Evolutionary conservation across 2,113 vertebrate species (phyloP), one percentile per base, ranked within the genome.

Genomic region (Sturnus vulgaris): DNA sequence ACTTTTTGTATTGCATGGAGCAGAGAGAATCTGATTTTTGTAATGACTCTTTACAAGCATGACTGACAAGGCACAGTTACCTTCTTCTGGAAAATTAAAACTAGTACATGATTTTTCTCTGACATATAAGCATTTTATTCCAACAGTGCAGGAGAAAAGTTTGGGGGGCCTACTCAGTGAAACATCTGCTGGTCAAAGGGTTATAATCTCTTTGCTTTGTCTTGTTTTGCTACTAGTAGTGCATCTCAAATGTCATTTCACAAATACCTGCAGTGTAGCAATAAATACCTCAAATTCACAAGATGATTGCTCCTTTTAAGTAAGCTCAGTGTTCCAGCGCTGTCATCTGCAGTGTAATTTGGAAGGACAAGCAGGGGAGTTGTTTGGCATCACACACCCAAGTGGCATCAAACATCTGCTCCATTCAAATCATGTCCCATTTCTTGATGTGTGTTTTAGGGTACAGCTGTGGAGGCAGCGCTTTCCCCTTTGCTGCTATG

Each of bases 81-180:
- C 61, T 94, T 93, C 35, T 44, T 81, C 59, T 71, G 60, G 31
- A 83, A 84, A 47, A 70, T 71, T 35, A 71, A 94, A 95, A 95
- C 25, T 47, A 61, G 23, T 25, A 39, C 12, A 15, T 46, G 2
- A 7, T 44, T 69, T 66, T 71, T 53, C 60, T 86, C 68, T 84
- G 22, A 55, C 22, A 18, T 30, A 37, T 4, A 44, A 5, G 7
- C 23, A 28, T 81, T 69, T 83, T 22, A 59, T 15, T 50, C 11
- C 19, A 76, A 9, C n/a, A 88, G 4, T 37, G 15, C 69, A 33
- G 82, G 4, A 81, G 23, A 56, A 64, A 42, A 49, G 27, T 33
- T 49, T 33, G 8, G 39, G 37, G 31, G 9, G 6, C 11, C 33
- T 89, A 66, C 27, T 68, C n/a, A 42, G 17, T 73, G 57, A 78